Percentiles rank a stretch among this genome's conserved stretches.
phyloP scores from a whole-genome alignment of 2,888 invertebrate species.

The Plebejus anna region DNA sequence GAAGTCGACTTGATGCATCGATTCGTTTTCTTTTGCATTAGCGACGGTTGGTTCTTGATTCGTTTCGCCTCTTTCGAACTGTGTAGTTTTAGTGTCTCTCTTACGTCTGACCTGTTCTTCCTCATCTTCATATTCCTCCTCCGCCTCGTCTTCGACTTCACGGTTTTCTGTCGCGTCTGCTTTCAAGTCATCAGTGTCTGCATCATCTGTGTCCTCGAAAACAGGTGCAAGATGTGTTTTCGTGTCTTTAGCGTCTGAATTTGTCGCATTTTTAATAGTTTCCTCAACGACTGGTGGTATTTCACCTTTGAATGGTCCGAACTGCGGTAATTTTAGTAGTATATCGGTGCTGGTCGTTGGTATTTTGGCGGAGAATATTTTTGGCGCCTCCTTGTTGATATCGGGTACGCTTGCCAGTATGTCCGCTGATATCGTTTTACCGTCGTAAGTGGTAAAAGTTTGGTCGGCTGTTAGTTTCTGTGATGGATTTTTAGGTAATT shows the following conservation, averaged over 20 bases:
- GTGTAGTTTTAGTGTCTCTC: constrained; percentile 58
- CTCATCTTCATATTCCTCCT: constrained; percentile 45
- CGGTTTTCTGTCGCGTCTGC: constrained; percentile 52
- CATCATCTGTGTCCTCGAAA: constrained; percentile 46
- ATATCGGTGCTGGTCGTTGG: constrained; percentile 76
- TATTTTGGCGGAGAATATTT: constrained; percentile 66
- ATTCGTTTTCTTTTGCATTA: constrained; percentile 47
- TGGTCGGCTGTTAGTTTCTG: constrained; percentile 59
- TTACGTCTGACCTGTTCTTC: constrained; percentile 42
- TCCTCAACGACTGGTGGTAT: constrained; percentile 75
- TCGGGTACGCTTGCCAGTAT: constrained; percentile 80
- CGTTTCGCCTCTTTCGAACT: constrained; percentile 55
- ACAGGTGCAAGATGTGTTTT: constrained; percentile 64
- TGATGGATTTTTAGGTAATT: constrained; percentile 68
- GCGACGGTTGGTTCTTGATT: constrained; percentile 47
- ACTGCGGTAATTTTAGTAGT: constrained; percentile 85
- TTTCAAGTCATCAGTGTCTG: constrained; percentile 47
- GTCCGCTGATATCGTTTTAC: constrained; percentile 85
- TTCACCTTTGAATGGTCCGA: constrained; percentile 86
- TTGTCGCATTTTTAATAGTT: constrained; percentile 46
- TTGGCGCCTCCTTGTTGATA: constrained; percentile 52
- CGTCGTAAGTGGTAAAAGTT: constrained; percentile 87
- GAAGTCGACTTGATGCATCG: constrained; percentile 57
- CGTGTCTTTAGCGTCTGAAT: constrained; percentile 38
- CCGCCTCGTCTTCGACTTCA: constrained; percentile 42